Evolutionary conservation across 1,140 invertebrate species (phyloP), one percentile per base, ranked within the genome.

Genomic region (Centruroides sculpturatus): DNA sequence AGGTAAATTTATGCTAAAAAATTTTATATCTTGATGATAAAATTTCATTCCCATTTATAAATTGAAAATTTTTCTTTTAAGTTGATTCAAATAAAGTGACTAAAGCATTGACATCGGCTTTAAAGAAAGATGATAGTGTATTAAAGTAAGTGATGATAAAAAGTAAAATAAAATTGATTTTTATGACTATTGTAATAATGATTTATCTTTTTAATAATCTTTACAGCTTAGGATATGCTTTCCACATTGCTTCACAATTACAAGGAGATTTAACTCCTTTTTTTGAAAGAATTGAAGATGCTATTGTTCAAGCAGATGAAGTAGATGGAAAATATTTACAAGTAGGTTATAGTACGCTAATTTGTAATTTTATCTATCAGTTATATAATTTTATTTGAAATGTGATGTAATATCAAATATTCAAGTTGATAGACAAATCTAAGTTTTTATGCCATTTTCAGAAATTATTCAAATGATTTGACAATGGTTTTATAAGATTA

Each of bases 241-340:
- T 95, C 65, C 82, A 86, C 63, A 80, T 91, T 60, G 88, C 87
- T 49, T 75, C 87, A 35, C 77, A 77, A 35, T 67, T 85, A 3
- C 73, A 73, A 48, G 82, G 82, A 1, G 80, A 80, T 63, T 80
- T 83, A 49, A 71, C 66, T 51, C 72, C 73, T 59, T 84, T 85
- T 47, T 80, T 83, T 59, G 82, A 89, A 60, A 81, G 86, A 55
- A 85, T 95, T 55, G 90, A 94, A 77, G 91, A 95, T 76, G 84
- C 89, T 51, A 78, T 96, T 65, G 84, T 90, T 11, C 91, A 96
- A 73, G 92, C 92, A 47, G 93, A 98, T 79, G 92, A 97, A 81
- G 84, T 94, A 35, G 87, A 96, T 77, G 84, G 85, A 9, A 83
- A 83, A 69, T 84, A 85, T 65, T 77, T 77, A 61, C 77, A 78